Evolutionary conservation across 2,797 vertebrate species (phyloP).

Genomic region (Eremophila alpestris): DNA sequence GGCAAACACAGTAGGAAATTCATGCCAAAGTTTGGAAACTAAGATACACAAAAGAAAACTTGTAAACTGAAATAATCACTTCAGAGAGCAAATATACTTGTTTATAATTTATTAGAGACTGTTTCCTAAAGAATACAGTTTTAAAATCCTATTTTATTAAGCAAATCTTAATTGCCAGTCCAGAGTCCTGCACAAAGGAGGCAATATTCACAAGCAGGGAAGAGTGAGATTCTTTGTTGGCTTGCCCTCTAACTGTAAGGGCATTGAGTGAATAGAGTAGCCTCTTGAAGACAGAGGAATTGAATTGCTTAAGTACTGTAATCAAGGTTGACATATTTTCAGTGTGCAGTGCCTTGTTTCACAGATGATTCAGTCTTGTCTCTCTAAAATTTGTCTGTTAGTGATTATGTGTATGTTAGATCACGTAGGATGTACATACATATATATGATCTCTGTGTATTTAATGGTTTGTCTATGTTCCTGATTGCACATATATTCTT

Average conservation of each 20-base stretch:
- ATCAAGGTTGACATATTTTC: conserved; percentile 1
- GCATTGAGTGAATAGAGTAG: neutral
- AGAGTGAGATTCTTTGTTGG: conserved; percentile 31
- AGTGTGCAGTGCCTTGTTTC: neutral
- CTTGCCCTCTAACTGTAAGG: conserved; percentile 41
- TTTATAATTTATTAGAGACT: neutral
- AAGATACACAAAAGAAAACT: conserved; percentile 44
- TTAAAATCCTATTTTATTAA: neutral
- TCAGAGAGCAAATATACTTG: neutral
- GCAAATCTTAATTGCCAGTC: neutral
- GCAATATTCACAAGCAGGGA: neutral
- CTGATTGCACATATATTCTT: neutral
- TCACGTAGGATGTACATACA: neutral
- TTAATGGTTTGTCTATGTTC: neutral
- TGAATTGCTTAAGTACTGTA: conserved; percentile 11
- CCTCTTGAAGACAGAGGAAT: conserved; percentile 16
- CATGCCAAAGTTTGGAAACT: conserved; percentile 50
- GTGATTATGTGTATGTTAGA: neutral
- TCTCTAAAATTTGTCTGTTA: neutral
- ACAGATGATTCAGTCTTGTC: neutral
- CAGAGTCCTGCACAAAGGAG: conserved; percentile 5
- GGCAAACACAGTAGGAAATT: conserved; percentile 57
- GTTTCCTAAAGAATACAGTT: neutral
- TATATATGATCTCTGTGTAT: neutral
- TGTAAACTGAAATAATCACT: neutral